Conservation (phyloP, 2,113 vertebrate genomes). For the Paralichthys olivaceus region DNA sequence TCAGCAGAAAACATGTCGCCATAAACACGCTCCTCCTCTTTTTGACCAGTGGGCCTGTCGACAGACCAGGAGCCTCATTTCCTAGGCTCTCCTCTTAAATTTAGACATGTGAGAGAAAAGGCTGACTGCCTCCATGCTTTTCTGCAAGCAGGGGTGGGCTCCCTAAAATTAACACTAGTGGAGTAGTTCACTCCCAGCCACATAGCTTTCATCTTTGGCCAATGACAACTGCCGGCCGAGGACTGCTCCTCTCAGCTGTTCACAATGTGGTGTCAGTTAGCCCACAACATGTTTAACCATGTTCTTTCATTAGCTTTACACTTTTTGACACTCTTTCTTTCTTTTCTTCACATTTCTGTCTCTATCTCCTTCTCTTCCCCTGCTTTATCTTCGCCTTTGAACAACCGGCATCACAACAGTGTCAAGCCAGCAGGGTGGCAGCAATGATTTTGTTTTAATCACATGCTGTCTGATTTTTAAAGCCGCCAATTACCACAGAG, state of each 20-base stretch:
- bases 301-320: constrained; percentile 42
- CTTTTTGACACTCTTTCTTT: constrained; percentile 7
- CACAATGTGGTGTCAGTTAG: constrained; percentile 71
- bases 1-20: constrained; percentile 4
- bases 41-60: constrained; percentile 19
- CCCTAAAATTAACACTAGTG: constrained; percentile 84
- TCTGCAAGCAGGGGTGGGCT: constrained; percentile 68
- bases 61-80: constrained; percentile 52
- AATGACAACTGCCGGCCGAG: constrained; percentile 77
- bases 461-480: constrained; percentile 67
- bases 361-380: constrained; percentile 34
- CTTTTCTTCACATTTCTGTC: constrained; percentile 8
- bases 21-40: constrained; percentile 1
- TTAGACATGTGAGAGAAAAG: constrained; percentile 62
- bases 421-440: constrained; percentile 58
- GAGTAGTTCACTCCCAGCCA: constrained; percentile 68
- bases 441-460: constrained; percentile 71
- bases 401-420: constrained; percentile 51
- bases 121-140: constrained; percentile 58
- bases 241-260: constrained; percentile 82
- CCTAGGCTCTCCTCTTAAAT: constrained; percentile 70
- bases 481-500: constrained; percentile 59
- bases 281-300: constrained; percentile 38
- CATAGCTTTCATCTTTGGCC: constrained; percentile 81
- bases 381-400: constrained; percentile 44